phyloP scores from a whole-genome alignment of 2,888 invertebrate species.

The Resseliella maxima region DNA sequence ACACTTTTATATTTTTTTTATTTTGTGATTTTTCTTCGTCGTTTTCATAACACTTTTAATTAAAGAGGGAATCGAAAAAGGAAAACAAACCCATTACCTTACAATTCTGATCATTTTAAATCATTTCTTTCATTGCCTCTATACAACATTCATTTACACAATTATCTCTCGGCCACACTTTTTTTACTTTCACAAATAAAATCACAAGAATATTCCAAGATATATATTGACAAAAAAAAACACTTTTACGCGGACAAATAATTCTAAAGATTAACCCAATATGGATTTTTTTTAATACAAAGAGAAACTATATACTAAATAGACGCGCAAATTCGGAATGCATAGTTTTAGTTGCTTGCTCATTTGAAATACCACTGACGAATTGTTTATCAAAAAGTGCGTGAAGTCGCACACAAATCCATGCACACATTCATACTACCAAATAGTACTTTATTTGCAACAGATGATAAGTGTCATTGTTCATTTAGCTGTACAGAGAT shows the following conservation, averaged over 20 bases:
- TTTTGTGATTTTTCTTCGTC: conserved; percentile 25
- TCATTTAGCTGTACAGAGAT: neutral
- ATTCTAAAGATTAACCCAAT: neutral
- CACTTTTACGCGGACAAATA: neutral
- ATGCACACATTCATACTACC: neutral
- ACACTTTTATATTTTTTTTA: conserved; percentile 32
- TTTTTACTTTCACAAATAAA: conserved; percentile 21
- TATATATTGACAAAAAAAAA: neutral
- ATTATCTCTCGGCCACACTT: neutral
- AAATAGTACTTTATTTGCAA: neutral
- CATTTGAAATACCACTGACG: conserved; percentile 35
- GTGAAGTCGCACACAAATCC: conserved; percentile 23
- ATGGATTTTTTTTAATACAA: conserved; percentile 9
- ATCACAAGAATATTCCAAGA: neutral
- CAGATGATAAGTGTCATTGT: neutral
- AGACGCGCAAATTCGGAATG: conserved; percentile 47
- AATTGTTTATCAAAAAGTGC: conserved; percentile 29
- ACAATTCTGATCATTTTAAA: neutral
- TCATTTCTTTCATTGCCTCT: neutral
- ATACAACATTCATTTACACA: neutral
- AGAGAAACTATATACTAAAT: conserved; percentile 34
- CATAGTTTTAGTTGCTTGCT: conserved; percentile 7
- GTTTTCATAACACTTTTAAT: conserved; percentile 26
- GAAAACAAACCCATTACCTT: conserved; percentile 3
- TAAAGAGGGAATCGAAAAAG: neutral